A percentile compares a stretch with the other conserved stretches of the same genome.
Evolutionary conservation across 2,888 invertebrate genomes (phyloP).

Genomic region (Perithous albicinctus): DNA sequence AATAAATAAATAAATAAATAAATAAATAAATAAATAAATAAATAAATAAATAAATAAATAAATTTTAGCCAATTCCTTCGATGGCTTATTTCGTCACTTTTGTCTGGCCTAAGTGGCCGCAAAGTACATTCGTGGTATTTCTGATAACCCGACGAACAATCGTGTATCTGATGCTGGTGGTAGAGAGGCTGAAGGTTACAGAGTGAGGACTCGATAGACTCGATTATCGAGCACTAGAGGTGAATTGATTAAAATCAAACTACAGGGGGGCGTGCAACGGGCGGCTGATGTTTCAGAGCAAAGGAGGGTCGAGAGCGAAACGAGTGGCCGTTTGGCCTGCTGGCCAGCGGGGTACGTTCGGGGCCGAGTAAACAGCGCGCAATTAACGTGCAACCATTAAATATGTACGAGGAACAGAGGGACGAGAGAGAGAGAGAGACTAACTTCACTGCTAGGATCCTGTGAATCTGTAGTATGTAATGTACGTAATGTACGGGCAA

Average conservation of each 20-base stretch:
- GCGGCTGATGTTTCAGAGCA: slow-evolving; percentile 69
- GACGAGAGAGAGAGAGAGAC: slow-evolving; percentile 32
- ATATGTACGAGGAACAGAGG: slow-evolving; percentile 78
- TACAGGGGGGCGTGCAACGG: slow-evolving; percentile 71
- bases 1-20: too few species aligned
- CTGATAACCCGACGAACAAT: slow-evolving; percentile 18
- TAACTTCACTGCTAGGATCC: background rate
- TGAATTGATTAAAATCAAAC: slow-evolving; percentile 82
- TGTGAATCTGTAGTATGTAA: slow-evolving; percentile 15
- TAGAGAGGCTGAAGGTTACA: slow-evolving; percentile 8
- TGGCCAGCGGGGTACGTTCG: slow-evolving; percentile 71
- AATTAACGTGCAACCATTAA: slow-evolving; percentile 83
- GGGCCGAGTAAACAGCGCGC: slow-evolving; percentile 81
- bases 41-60: background rate
- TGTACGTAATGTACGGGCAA: slow-evolving; percentile 65
- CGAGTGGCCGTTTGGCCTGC: slow-evolving; percentile 55
- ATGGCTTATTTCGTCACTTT: background rate
- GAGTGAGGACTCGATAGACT: slow-evolving; percentile 66
- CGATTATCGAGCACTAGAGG: slow-evolving; percentile 77
- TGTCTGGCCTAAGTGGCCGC: background rate
- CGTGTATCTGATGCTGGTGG: background rate
- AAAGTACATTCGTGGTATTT: background rate
- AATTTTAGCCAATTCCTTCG: background rate
- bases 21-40: too few species aligned
- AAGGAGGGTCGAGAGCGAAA: slow-evolving; percentile 56